Percentiles rank a stretch among this genome's conserved stretches.
phyloP scores from a whole-genome alignment of 2,113 vertebrate species.

The Nycticorax nycticorax region DNA sequence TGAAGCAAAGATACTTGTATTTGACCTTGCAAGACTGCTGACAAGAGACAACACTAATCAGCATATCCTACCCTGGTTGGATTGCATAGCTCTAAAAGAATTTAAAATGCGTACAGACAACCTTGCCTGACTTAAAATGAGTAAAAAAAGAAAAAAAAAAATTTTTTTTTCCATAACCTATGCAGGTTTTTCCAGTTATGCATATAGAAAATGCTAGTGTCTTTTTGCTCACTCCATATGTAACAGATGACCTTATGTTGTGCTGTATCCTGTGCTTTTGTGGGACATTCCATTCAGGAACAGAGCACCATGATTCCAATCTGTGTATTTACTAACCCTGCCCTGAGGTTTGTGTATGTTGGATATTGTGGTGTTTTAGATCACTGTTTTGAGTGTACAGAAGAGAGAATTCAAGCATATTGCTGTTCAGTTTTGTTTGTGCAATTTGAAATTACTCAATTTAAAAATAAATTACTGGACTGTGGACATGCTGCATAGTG shows the following conservation, averaged over 20 bases:
- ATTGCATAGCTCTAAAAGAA: conserved; percentile 86
- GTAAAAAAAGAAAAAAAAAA: no score
- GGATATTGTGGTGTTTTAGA: conserved; percentile 98
- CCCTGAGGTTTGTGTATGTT: conserved; percentile 94
- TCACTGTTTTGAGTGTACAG: conserved; percentile 91
- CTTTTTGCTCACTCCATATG: conserved; percentile 87
- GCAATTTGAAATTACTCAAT: conserved; percentile 85
- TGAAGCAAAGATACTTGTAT: conserved; percentile 80
- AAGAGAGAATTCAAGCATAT: conserved; percentile 87
- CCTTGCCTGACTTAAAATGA: conserved; percentile 77
- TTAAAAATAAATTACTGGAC: conserved; percentile 87
- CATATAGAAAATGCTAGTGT: conserved; percentile 86
- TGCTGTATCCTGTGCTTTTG: conserved; percentile 89
- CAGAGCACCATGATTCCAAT: conserved; percentile 84
- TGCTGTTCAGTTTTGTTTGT: conserved; percentile 84
- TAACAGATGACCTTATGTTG: conserved; percentile 85
- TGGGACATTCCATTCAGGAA: conserved; percentile 92
- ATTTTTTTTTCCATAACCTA: conserved; percentile 77
- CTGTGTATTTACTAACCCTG: conserved; percentile 87
- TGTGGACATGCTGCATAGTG: conserved; percentile 83
- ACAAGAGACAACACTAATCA: conserved; percentile 91
- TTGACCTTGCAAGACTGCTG: conserved; percentile 84
- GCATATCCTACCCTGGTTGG: conserved; percentile 84
- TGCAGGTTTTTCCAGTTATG: conserved; percentile 85
- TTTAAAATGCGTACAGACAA: conserved; percentile 84